These are phyloP conservation scores for Brachionus asplanchnoidis DNA, from an alignment of 1,140 invertebrate species.

Conservation along the genomic window DNA sequence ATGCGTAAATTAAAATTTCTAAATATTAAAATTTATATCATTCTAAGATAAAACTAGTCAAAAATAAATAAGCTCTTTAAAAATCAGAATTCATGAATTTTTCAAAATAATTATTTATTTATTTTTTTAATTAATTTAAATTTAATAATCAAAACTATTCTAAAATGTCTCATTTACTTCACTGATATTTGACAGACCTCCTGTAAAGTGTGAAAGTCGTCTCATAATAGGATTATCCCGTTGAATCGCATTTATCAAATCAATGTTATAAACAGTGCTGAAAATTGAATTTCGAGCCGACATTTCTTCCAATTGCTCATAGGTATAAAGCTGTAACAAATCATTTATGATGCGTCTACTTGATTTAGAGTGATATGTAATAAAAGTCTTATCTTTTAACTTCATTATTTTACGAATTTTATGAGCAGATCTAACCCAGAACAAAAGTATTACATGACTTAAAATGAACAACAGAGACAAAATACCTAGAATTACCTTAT, in stretches of 20 bases:
- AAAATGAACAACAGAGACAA: neutral
- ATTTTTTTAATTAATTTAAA: too few species aligned
- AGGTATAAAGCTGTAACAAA: neutral
- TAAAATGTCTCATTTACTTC: neutral
- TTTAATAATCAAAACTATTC: too few species aligned
- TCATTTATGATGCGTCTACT: neutral
- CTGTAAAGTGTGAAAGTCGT: neutral
- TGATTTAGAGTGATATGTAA: neutral
- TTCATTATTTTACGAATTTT: slow-evolving; percentile 5
- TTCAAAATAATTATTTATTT: too few species aligned
- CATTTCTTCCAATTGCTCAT: neutral
- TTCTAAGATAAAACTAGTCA: too few species aligned
- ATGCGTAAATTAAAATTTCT: too few species aligned
- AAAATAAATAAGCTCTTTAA: too few species aligned
- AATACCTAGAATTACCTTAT: neutral
- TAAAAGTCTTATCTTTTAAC: neutral
- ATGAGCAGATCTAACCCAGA: slow-evolving; percentile 20
- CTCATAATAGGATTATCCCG: neutral
- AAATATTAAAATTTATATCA: too few species aligned
- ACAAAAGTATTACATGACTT: neutral
- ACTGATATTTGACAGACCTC: neutral
- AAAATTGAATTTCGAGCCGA: neutral
- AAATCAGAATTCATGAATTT: too few species aligned
- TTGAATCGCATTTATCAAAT: neutral
- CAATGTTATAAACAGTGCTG: neutral